Base-by-base conservation (phyloP, 2,888 invertebrate genomes). In the Drosophila pseudotakahashii region DNA sequence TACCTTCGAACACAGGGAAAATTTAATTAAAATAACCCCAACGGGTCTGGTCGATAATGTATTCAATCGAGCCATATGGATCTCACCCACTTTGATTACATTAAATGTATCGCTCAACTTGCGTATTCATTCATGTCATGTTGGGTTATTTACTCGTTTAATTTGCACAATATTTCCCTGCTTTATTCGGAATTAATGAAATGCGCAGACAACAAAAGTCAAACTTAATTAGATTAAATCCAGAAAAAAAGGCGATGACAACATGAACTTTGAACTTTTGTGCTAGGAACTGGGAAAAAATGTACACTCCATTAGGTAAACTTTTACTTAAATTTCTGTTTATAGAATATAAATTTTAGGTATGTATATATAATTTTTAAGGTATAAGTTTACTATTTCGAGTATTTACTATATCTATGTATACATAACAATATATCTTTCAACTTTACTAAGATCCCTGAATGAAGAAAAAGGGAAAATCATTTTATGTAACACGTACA, bases 181-280 rank as follows among this genome's bases (percentile, higher is more conserved):
- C 50, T 37, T 64, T 37, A 51, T 66, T 60, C 63, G 57, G 57
- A 30, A 62, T 76, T 81, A 85, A 89, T 89, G 51, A 74, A 85
- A 75, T 69, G 69, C 61, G 69, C 85, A 86, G 85, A 86, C 89
- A 88, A 86, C 89, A 89, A 89, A 87, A 89, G 80, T 78, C 53
- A 57, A 50, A 64, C 50, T 77, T 67, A 87, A 84, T 87, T 66
- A 67, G 54, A 68, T 72, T 64, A 45, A 77, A 79, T 54, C 70
- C 51, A 44, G 39, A 16, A 11, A 42, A 50, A 64, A 64, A 37
- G n/a, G 7, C 13, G 32, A 37, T 64, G 42, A 45, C 37, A 16
- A 30, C 5, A n/a, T 59, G 59, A 47, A 59, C 68, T 70, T 69
- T 70, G 51, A 51, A 58, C 70, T 58, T 48, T 37, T 50, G 23